Percentiles rank a stretch among this genome's conserved stretches.
Conservation (phyloP, 2,888 invertebrate species). For the Sthenelais limicola region DNA sequence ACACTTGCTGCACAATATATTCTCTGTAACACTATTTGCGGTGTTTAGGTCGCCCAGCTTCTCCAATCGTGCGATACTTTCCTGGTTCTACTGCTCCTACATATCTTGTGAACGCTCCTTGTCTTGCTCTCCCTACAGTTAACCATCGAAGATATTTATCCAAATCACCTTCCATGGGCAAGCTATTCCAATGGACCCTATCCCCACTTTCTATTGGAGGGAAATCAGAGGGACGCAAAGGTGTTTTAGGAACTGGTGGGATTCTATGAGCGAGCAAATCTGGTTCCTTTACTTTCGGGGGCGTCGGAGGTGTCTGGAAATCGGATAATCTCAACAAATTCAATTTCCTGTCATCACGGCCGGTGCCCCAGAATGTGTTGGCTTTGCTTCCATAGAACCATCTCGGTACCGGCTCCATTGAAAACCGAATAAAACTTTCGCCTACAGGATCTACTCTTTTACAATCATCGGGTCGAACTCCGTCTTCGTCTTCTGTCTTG, state of each 20-base stretch:
- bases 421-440: not conserved
- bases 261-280: conserved; percentile 4
- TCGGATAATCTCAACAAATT: conserved; percentile 14
- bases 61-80: conserved; percentile 4
- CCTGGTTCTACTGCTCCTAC: conserved; percentile 29
- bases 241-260: not conserved
- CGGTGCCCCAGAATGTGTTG: conserved; percentile 10
- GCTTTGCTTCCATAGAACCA: conserved; percentile 33
- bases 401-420: conserved; percentile 1
- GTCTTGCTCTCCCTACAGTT: not conserved
- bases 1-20: too few species aligned
- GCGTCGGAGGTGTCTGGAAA: not conserved
- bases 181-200: conserved; percentile 13
- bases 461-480: conserved; percentile 15
- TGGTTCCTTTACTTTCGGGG: not conserved
- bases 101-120: conserved; percentile 20
- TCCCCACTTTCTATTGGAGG: not conserved
- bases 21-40: too few species aligned
- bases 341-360: conserved; percentile 10
- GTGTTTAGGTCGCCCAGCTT: not conserved
- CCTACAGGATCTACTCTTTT: conserved; percentile 1
- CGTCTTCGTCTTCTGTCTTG: not conserved
- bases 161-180: conserved; percentile 36
- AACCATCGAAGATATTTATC: conserved; percentile 8
- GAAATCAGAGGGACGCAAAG: not conserved